phyloP scores from a whole-genome alignment of 2,113 vertebrate species.

The Protobothrops flavoviridis region DNA sequence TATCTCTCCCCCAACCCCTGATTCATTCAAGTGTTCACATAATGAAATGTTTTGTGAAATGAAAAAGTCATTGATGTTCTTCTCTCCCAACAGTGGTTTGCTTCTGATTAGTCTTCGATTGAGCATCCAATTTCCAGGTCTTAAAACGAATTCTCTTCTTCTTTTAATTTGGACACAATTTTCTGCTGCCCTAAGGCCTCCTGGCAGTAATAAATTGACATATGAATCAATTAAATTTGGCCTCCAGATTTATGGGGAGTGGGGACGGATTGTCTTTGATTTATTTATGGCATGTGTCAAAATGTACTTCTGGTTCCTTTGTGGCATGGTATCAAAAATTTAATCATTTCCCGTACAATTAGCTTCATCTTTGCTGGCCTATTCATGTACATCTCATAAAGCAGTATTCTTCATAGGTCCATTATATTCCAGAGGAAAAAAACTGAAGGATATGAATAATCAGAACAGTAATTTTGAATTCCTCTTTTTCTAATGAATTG shows the following conservation, averaged over 20 bases:
- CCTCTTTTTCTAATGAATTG: background rate
- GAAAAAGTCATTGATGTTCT: conserved; percentile 63
- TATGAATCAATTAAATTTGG: conserved; percentile 63
- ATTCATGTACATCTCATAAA: background rate
- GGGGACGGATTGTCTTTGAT: conserved; percentile 31
- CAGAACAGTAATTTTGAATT: background rate
- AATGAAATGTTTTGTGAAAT: conserved; percentile 64
- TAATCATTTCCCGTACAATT: conserved; percentile 45
- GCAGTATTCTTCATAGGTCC: background rate
- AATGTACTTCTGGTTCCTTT: conserved; percentile 50
- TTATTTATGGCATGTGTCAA: conserved; percentile 50
- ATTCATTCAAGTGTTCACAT: conserved; percentile 46
- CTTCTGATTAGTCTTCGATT: conserved; percentile 73
- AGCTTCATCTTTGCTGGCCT: conserved; percentile 32
- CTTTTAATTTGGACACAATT: conserved; percentile 70
- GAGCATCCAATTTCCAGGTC: conserved; percentile 66
- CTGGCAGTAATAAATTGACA: conserved; percentile 70
- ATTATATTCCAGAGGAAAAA: background rate
- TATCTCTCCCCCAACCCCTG: conserved; percentile 47
- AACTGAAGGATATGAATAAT: background rate
- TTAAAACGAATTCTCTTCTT: conserved; percentile 68
- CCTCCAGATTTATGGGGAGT: conserved; percentile 29
- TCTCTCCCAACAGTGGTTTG: conserved; percentile 68
- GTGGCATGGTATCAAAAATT: conserved; percentile 41
- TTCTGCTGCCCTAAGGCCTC: conserved; percentile 58